These are phyloP conservation scores for Boulengeromyrus knoepffleri DNA, from an alignment of 2,113 vertebrate genomes.

Conservation along the genomic window DNA sequence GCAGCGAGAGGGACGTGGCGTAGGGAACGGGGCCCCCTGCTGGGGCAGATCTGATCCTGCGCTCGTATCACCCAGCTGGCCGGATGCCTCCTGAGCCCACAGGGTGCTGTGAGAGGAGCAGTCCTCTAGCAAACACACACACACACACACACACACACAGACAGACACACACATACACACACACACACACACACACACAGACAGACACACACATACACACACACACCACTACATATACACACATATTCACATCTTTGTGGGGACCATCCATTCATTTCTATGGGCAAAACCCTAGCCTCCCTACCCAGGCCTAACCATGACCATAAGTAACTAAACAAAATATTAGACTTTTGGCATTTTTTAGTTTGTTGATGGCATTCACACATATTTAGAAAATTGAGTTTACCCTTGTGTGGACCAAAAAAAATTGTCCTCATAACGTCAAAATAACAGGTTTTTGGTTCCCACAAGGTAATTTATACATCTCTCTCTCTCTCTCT, in stretches of 20 bases:
- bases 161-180: too few relatives aligned
- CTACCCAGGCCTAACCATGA: background rate
- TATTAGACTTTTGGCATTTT: background rate
- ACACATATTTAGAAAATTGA: background rate
- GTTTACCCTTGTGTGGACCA: background rate
- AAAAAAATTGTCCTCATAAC: too few relatives aligned
- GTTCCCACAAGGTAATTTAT: too few relatives aligned
- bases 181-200: too few relatives aligned
- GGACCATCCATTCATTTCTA: background rate
- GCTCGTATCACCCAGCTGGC: conserved; percentile 57
- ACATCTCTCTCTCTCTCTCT: too few relatives aligned
- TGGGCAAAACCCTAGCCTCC: background rate
- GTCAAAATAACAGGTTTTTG: too few relatives aligned
- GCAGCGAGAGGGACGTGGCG: conserved; percentile 46
- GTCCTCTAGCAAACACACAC: conserved; percentile 22
- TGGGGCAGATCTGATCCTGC: conserved; percentile 64
- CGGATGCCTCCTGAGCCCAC: conserved; percentile 61
- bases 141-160: background rate
- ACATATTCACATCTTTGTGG: background rate
- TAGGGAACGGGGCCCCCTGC: conserved; percentile 67
- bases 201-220: too few relatives aligned
- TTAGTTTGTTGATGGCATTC: background rate
- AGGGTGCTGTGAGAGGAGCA: conserved; percentile 59
- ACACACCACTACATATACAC: background rate
- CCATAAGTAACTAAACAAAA: background rate